phyloP scores from a whole-genome alignment of 2,888 invertebrate genomes.

The Drosophila koepferae region DNA sequence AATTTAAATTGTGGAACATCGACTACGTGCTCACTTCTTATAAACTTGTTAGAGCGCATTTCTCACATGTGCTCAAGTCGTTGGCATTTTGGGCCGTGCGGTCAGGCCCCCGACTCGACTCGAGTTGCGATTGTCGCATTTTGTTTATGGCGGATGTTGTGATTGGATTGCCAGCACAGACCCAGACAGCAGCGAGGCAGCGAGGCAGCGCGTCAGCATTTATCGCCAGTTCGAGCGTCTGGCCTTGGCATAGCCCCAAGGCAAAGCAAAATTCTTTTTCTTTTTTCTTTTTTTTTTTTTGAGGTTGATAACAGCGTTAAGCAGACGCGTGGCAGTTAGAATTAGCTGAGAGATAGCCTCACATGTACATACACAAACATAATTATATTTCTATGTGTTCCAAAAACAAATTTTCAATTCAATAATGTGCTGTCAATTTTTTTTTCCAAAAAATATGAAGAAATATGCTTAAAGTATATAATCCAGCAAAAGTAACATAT shows the following conservation, averaged over 20 bases:
- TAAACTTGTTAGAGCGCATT: slow-evolving; percentile 15
- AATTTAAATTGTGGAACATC: slow-evolving; percentile 10
- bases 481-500: slow-evolving; percentile 23
- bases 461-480: slow-evolving; percentile 31
- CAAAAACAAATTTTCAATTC: slow-evolving; percentile 43
- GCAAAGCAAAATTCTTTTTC: slow-evolving; percentile 29
- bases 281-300: background rate
- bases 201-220: background rate
- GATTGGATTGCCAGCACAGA: slow-evolving; percentile 34
- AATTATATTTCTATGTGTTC: slow-evolving; percentile 62
- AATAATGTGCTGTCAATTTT: slow-evolving; percentile 70
- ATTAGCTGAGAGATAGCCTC: slow-evolving; percentile 3
- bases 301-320: slow-evolving; percentile 35
- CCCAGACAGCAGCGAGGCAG: slow-evolving; percentile 16
- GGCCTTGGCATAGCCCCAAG: slow-evolving; percentile 42
- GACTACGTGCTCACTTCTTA: slow-evolving; percentile 6
- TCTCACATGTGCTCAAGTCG: slow-evolving; percentile 39
- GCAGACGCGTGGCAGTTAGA: slow-evolving; percentile 13
- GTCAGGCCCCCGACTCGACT: slow-evolving; percentile 62
- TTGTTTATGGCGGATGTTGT: slow-evolving; percentile 65
- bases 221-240: slow-evolving; percentile 40
- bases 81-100: slow-evolving; percentile 52
- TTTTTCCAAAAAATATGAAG: slow-evolving; percentile 28
- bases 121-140: slow-evolving; percentile 24
- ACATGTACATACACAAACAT: slow-evolving; percentile 16